phyloP scores from a whole-genome alignment of 1,140 invertebrate species.

The Neodiprion pinetum region DNA sequence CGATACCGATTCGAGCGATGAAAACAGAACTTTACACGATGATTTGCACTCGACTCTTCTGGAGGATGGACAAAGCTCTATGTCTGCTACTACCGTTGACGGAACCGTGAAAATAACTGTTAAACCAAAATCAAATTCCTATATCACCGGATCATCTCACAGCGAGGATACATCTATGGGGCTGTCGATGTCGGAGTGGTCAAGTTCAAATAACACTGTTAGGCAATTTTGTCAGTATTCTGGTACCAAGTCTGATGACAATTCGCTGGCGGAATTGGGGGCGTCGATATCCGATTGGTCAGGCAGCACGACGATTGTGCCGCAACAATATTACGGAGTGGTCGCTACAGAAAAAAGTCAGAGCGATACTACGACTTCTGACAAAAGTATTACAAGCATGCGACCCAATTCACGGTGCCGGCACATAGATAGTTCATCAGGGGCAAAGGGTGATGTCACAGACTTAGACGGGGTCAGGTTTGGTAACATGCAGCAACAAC shows the following conservation, averaged over 20 bases:
- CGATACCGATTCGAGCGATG: constrained; percentile 63
- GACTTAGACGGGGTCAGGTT: constrained; percentile 34
- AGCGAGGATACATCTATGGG: constrained; percentile 86
- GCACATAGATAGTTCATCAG: constrained; percentile 32
- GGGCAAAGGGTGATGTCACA: constrained; percentile 22
- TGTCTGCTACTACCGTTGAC: constrained; percentile 69
- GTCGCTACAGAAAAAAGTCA: constrained; percentile 53
- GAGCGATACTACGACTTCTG: constrained; percentile 55
- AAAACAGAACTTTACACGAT: constrained; percentile 61
- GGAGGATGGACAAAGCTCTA: constrained; percentile 57
- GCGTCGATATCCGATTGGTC: constrained; percentile 69
- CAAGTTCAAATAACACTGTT: constrained; percentile 81
- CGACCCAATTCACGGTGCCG: constrained; percentile 53
- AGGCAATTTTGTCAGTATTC: constrained; percentile 75
- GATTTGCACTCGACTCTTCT: constrained; percentile 55
- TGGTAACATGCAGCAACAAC: neutral
- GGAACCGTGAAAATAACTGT: constrained; percentile 80
- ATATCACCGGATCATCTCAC: constrained; percentile 72
- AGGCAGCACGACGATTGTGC: constrained; percentile 60
- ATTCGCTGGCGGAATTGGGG: constrained; percentile 64
- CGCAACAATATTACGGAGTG: constrained; percentile 52
- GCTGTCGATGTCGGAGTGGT: constrained; percentile 84
- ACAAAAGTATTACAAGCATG: constrained; percentile 55
- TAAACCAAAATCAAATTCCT: constrained; percentile 76
- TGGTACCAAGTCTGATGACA: constrained; percentile 65